Evolutionary conservation across 2,888 invertebrate species (phyloP).

Genomic region (Harmothoe impar): DNA sequence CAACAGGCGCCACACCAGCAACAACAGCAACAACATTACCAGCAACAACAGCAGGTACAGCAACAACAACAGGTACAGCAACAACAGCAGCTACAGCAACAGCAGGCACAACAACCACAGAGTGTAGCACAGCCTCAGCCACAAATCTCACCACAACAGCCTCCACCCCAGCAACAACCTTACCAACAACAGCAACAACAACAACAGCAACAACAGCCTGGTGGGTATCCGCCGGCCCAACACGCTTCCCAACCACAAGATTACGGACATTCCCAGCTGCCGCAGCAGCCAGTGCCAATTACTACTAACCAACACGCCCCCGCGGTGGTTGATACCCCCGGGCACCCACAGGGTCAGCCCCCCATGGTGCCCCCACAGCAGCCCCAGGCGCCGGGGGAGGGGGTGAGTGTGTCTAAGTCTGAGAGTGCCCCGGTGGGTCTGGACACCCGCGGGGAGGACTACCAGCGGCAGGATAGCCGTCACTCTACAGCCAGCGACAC

Average conservation of each 20-base stretch:
- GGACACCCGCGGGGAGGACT: background rate
- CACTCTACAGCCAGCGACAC: background rate
- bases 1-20: background rate
- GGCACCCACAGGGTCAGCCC: background rate
- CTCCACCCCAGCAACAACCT: slow-evolving; percentile 2
- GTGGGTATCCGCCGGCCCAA: background rate
- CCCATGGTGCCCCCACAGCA: background rate
- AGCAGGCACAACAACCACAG: background rate
- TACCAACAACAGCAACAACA: background rate
- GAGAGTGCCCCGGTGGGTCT: background rate
- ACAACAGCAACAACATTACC: slow-evolving; percentile 34
- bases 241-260: background rate
- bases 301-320: background rate
- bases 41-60: background rate
- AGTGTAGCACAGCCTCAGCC: background rate
- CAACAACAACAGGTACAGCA: slow-evolving; percentile 10
- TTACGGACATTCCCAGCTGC: background rate
- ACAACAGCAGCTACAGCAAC: background rate
- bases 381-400: background rate
- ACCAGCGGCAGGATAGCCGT: background rate
- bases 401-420: background rate
- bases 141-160: slow-evolving; percentile 2
- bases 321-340: background rate
- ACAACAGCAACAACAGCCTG: slow-evolving; percentile 31
- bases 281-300: background rate